These are phyloP conservation scores for Lacerta bilineata DNA, from an alignment of 2,797 vertebrate species.

Conservation along the genomic window DNA sequence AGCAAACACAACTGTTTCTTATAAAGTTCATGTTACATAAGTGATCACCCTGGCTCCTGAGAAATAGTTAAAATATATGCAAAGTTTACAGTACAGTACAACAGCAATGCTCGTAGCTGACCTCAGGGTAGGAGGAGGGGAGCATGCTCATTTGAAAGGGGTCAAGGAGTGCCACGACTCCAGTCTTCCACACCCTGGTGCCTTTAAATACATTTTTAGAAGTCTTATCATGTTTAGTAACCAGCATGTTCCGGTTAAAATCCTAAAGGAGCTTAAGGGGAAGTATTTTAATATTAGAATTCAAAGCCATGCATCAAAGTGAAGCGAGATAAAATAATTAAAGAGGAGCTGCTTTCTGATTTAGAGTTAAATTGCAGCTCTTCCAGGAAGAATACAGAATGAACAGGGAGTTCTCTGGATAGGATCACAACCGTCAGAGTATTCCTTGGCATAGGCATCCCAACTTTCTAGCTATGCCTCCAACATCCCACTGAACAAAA, in stretches of 20 bases:
- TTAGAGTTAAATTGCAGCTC: constrained; percentile 61
- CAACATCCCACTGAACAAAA: too few species aligned
- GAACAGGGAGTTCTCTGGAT: constrained; percentile 41
- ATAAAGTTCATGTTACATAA: constrained; percentile 74
- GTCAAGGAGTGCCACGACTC: neutral
- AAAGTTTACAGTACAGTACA: constrained; percentile 51
- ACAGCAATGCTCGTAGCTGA: constrained; percentile 53
- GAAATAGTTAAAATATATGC: constrained; percentile 61
- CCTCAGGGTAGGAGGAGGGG: constrained; percentile 59
- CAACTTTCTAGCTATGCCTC: neutral
- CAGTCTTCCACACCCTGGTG: constrained; percentile 49
- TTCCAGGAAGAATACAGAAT: constrained; percentile 67
- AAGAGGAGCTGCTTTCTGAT: constrained; percentile 62
- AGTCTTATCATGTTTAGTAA: constrained; percentile 73
- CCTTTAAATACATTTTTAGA: constrained; percentile 70
- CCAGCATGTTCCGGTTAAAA: constrained; percentile 69
- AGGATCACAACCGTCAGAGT: neutral
- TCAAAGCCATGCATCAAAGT: constrained; percentile 64
- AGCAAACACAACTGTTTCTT: constrained; percentile 69
- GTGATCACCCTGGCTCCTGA: constrained; percentile 72
- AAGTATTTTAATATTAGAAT: constrained; percentile 64
- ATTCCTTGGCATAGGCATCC: neutral
- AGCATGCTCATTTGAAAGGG: neutral
- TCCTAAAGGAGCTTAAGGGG: constrained; percentile 63
- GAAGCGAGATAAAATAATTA: constrained; percentile 53